Evolutionary conservation across 2,797 vertebrate species (phyloP).

Genomic region (Gymnodraco acuticeps): DNA sequence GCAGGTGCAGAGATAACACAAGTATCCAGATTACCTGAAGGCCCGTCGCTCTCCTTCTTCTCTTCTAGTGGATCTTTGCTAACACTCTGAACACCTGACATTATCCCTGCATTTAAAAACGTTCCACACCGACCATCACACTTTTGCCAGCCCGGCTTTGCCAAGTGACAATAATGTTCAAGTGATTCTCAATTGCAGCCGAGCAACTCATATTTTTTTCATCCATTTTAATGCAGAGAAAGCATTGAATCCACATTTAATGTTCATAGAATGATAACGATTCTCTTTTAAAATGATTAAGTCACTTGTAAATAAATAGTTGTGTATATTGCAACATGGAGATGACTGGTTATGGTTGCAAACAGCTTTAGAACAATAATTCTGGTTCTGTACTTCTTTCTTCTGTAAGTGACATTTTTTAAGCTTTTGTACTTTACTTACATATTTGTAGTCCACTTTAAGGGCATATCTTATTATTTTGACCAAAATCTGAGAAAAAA

Average conservation of each 20-base stretch:
- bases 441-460: not conserved
- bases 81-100: conserved; percentile 53
- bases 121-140: conserved; percentile 9
- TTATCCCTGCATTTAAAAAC: conserved; percentile 53
- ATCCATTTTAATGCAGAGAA: not conserved
- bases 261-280: not conserved
- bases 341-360: too few species aligned
- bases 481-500: too few species aligned
- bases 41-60: conserved; percentile 28
- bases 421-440: not conserved
- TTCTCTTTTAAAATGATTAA: not conserved
- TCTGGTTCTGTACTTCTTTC: not conserved
- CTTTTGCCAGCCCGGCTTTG: not conserved
- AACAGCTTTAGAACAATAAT: not conserved
- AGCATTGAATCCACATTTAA: not conserved
- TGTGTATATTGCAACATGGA: not conserved
- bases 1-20: conserved; percentile 79
- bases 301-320: not conserved
- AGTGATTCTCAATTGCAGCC: conserved; percentile 15
- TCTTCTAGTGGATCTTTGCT: conserved; percentile 54
- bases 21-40: conserved; percentile 79
- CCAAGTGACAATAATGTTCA: not conserved
- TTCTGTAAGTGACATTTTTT: not conserved
- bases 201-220: not conserved
- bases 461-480: not conserved